These are phyloP conservation scores for Notechis scutatus DNA, from an alignment of 2,113 vertebrate genomes.

Conservation along the genomic window DNA sequence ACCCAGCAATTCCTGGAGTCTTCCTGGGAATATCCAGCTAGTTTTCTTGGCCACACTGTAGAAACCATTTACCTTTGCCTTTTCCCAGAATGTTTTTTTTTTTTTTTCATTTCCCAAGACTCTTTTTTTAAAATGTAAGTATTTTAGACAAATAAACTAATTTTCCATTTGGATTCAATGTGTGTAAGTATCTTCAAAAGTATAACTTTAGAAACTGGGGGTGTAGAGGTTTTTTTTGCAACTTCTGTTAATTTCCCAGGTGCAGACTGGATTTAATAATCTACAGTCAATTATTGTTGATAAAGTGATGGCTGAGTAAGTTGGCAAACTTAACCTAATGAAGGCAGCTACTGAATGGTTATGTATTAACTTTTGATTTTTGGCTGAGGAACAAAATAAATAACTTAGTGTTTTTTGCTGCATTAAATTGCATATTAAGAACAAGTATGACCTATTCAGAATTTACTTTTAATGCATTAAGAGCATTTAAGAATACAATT, in stretches of 20 bases:
- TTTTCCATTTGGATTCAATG: not conserved
- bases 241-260: not conserved
- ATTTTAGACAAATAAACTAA: not conserved
- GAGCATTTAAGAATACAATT: not conserved
- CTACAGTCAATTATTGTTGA: not conserved
- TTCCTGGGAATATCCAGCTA: not conserved
- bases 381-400: not conserved
- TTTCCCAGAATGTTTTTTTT: not conserved
- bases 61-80: not conserved
- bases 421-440: not conserved
- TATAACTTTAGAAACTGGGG: not conserved
- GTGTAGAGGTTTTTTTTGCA: not conserved
- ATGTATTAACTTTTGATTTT: constrained; percentile 2
- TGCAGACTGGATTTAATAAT: not conserved
- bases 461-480: not conserved
- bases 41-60: not conserved
- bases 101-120: not conserved
- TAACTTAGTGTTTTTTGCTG: not conserved
- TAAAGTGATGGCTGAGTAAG: not conserved
- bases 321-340: not conserved
- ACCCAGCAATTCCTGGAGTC: not conserved
- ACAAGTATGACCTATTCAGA: not conserved
- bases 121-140: not conserved
- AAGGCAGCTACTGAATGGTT: not conserved
- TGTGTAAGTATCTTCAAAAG: not conserved